Conservation (phyloP, 1,140 invertebrate species). For the Idris sp. region DNA sequence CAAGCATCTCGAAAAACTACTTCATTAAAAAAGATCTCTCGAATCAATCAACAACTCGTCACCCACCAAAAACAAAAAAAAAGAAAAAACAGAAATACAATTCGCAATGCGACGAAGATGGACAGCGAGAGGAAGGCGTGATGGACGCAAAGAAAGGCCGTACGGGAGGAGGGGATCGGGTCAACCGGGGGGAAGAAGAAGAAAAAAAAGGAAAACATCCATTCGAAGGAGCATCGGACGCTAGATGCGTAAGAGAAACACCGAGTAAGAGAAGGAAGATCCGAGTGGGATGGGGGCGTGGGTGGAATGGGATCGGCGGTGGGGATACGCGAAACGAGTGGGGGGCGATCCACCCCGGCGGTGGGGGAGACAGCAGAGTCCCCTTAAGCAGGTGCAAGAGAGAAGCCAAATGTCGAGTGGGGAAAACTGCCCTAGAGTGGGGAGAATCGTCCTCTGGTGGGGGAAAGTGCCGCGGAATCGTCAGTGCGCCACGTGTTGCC, state of each 20-base stretch:
- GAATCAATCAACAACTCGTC: conserved; percentile 29
- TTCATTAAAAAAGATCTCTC: conserved; percentile 19
- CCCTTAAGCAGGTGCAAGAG: conserved; percentile 18
- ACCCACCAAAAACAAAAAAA: conserved; percentile 12
- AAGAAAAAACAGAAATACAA: too few relatives aligned
- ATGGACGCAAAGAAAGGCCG: too few relatives aligned
- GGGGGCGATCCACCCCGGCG: conserved; percentile 62
- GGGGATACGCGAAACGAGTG: conserved; percentile 64
- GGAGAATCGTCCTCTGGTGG: conserved; percentile 5
- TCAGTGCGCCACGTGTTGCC: conserved; percentile 78
- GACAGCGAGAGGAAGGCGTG: conserved; percentile 51
- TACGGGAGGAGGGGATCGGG: too few relatives aligned
- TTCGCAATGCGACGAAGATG: conserved; percentile 43
- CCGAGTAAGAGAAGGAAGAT: conserved; percentile 32
- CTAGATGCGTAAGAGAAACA: conserved; percentile 44
- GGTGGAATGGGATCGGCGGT: conserved; percentile 67
- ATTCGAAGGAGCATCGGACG: conserved; percentile 56
- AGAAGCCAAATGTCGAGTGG: conserved; percentile 20
- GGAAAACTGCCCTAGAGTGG: too few relatives aligned
- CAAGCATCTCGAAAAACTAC: too few relatives aligned
- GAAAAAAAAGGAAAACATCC: conserved; percentile 50
- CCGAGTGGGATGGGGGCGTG: conserved; percentile 73
- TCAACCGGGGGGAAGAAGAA: conserved; percentile 18
- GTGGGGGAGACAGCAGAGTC: conserved; percentile 69
- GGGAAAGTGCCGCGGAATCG: conserved; percentile 61